Base-by-base conservation (phyloP, 2,888 invertebrate genomes). In the Metellina segmentata region DNA sequence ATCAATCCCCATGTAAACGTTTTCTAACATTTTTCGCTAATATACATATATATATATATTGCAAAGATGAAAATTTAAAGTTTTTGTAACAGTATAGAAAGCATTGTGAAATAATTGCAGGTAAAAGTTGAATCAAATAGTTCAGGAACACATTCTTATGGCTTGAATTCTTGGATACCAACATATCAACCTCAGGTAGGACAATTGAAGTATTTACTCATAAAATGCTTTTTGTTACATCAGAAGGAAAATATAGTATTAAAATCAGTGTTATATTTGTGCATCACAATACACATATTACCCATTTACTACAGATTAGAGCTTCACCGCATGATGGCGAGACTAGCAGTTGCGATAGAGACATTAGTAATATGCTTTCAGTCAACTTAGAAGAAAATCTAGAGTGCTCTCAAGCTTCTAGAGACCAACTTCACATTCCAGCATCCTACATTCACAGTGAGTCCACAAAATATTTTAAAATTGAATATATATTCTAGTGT, bases 361-460 rank as follows among this genome's bases (percentile, higher is more conserved):
- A 87, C 70, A 87, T 87, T n/a, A 79, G 71, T 52, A 87, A 75
- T 79, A 87, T 87, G 87, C 52, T 87, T 34, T 87, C 87, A 48
- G 87, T 87, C 7, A 87, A 78, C 4, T 52, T 87, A 51, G 87
- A 87, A 87, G 87, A 87, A 79, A 79, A 87, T 71, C 48, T 72
- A 13, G 79, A 87, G 13, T 70, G 69, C 70, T 71, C 87, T 79
- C 78, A 87, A 51, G 19, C 51, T 20, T 52, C 83, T 11, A 72
- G 83, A 83, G 83, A 83, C 20, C 48, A 82, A 20, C 49, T 77
- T 49, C 77, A 77, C 77, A 49, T 77, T 49, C 52, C 83, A 74
- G 13, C 83, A 52, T 74, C 77, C 20, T 74, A 74, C 13, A 74
- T 74, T 74, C 20, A 20, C 6, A 20, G 74, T 74, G 19, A 34